Base-by-base conservation (phyloP, 2,113 vertebrate species). In the Phodopus roborovskii region DNA sequence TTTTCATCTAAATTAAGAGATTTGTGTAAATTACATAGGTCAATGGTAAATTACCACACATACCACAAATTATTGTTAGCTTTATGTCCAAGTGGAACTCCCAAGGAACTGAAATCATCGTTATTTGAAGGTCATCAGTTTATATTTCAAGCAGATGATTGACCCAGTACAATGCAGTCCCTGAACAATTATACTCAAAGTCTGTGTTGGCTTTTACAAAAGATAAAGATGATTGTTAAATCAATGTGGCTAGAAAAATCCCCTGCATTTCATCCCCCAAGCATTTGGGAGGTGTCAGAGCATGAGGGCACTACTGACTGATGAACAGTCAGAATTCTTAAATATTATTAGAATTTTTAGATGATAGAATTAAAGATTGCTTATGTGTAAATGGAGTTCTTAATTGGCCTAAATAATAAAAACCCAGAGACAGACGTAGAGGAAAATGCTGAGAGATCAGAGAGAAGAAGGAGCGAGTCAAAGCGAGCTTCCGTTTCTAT, bases 121-220 rank as follows among this genome's bases (percentile, higher is more conserved):
- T 77, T 66, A 88, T 94, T 92, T 96, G 94, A 96, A 96, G 94
- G 58, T 95, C 92, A 89, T 95, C 88, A 92, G 64, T 94, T 96
- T 86, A 94, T 92, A 91, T 95, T 94, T 96, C 66, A 91, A 86
- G 90, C 24, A 88, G 81, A 96, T 88, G 75, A 88, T 64, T 74
- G 71, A 92, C 75, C 75, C 93, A 60, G 30, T 68, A 50, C n/a
- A 50, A 28, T 84, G 77, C 17, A 53, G 64, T 75, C 84, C 70
- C 96, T 95, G 50, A 97, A 92, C 88, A 96, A 95, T 94, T 88
- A 74, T 5, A 50, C 81, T 92, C 58, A n/a, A 87, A 88, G 42
- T 86, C 87, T 92, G 81, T 42, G 36, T 88, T 96, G 75, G 70
- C 50, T 92, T 70, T 90, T 58, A 90, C 3, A 74, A 75, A 74